These are phyloP conservation scores for Mastacembelus armatus DNA, from an alignment of 2,797 vertebrate species.

Conservation along the genomic window DNA sequence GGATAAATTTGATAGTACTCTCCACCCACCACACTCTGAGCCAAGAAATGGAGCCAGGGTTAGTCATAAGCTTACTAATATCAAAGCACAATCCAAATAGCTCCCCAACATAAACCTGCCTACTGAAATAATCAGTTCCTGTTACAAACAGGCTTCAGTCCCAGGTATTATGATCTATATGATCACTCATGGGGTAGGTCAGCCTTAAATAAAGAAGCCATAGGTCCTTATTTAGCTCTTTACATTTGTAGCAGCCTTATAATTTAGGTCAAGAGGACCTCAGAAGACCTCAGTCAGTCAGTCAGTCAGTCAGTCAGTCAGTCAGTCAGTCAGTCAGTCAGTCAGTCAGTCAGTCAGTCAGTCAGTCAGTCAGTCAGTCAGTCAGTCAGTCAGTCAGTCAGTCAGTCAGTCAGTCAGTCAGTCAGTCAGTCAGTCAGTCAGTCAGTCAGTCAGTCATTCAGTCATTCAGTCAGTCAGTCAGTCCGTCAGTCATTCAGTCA, in stretches of 20 bases:
- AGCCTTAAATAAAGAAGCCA: neutral
- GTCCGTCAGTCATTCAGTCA: no score
- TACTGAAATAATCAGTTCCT: neutral
- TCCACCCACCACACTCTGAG: slow-evolving; percentile 57
- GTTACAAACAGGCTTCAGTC: neutral
- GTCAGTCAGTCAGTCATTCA: no score
- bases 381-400: no score
- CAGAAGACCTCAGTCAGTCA: no score
- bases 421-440: no score
- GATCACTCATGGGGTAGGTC: neutral
- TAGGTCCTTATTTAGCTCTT: neutral
- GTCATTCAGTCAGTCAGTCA: no score
- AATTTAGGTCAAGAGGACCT: neutral
- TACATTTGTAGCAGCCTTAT: neutral
- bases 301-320: no score
- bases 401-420: no score
- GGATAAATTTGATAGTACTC: slow-evolving; percentile 43
- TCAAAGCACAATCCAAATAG: slow-evolving; percentile 30
- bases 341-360: no score
- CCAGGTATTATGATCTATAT: neutral
- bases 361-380: no score
- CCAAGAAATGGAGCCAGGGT: slow-evolving; percentile 51
- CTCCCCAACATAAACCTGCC: slow-evolving; percentile 9
- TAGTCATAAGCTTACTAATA: slow-evolving; percentile 21
- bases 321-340: no score